These are phyloP conservation scores for Pelecanus crispus DNA, from an alignment of 2,113 vertebrate genomes.

Conservation along the genomic window DNA sequence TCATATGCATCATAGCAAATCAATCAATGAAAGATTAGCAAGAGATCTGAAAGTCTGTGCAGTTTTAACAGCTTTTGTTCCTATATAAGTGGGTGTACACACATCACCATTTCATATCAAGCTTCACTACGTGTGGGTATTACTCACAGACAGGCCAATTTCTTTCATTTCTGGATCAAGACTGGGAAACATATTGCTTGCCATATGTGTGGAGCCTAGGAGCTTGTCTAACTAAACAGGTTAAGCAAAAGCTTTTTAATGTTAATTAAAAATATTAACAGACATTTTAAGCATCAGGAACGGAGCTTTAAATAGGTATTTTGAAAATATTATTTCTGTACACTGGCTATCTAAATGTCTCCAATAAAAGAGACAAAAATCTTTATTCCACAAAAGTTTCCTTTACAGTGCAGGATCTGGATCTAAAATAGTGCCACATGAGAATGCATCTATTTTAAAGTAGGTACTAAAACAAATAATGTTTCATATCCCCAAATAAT, in stretches of 20 bases:
- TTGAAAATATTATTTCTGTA: not conserved
- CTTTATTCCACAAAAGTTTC: not conserved
- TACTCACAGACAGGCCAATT: not conserved
- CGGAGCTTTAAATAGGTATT: not conserved
- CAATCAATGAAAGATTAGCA: not conserved
- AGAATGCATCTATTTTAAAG: not conserved
- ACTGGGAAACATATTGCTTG: not conserved
- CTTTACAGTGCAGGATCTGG: not conserved
- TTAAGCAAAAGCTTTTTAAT: not conserved
- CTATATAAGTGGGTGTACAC: not conserved
- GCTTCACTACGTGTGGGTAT: not conserved
- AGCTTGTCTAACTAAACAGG: not conserved
- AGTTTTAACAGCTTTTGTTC: not conserved
- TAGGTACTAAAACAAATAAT: not conserved
- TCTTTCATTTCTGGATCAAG: not conserved
- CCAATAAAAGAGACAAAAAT: not conserved
- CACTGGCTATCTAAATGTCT: not conserved
- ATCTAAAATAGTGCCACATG: not conserved
- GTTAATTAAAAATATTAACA: not conserved
- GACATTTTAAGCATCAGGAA: not conserved
- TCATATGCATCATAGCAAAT: not conserved
- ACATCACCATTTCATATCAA: not conserved
- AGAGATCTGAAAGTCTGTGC: not conserved
- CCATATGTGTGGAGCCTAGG: not conserved
- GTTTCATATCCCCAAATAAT: not conserved